These are phyloP conservation scores for Periphyllus acericola DNA, from an alignment of 2,888 invertebrate genomes.

Conservation along the genomic window DNA sequence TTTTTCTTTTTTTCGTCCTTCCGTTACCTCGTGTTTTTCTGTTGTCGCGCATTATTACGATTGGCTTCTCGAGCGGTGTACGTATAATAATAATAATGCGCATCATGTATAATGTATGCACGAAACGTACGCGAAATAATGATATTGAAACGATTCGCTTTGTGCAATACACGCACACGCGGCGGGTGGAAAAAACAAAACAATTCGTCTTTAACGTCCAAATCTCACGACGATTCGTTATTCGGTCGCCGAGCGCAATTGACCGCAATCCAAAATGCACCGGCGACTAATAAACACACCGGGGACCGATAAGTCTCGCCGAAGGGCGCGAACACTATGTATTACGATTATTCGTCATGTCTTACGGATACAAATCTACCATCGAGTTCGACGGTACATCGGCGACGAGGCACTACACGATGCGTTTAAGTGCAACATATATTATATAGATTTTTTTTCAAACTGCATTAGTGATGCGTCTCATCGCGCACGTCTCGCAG, in stretches of 20 bases:
- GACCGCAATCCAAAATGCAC: constrained; percentile 56
- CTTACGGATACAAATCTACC: constrained; percentile 15
- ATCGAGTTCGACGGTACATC: not conserved
- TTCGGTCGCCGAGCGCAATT: constrained; percentile 33
- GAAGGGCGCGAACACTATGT: constrained; percentile 20
- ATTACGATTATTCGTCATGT: not conserved
- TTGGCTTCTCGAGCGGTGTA: not conserved
- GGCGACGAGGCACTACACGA: not conserved
- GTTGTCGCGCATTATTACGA: not conserved
- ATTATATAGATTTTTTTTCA: too few relatives aligned
- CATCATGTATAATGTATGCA: not conserved
- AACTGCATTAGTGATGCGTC: not conserved
- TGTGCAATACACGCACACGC: not conserved
- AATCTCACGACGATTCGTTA: constrained; percentile 8
- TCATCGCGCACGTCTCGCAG: not conserved
- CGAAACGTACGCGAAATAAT: not conserved
- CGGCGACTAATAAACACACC: constrained; percentile 46
- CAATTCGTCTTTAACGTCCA: constrained; percentile 41
- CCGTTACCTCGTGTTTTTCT: not conserved
- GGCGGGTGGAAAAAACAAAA: constrained; percentile 11
- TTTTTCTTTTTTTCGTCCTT: not conserved
- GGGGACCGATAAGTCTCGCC: constrained; percentile 50
- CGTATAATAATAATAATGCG: not conserved
- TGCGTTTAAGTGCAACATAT: not conserved
- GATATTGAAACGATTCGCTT: constrained; percentile 16